Conservation (phyloP, 2,888 invertebrate species). For the Trisateles emortualis region DNA sequence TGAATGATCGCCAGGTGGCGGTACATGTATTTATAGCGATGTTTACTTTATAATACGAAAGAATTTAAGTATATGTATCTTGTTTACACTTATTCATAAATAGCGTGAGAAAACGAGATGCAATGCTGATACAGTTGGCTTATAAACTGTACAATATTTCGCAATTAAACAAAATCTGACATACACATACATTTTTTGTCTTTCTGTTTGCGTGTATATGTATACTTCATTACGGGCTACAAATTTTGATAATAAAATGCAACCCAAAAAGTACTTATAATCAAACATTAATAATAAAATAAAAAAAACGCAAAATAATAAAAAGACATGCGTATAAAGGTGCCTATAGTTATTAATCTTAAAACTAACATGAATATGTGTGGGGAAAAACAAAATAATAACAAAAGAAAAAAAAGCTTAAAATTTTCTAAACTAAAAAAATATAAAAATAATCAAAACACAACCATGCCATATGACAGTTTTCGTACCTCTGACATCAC, state of each 20-base stretch:
- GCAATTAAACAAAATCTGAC: too few relatives aligned
- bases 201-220: neutral
- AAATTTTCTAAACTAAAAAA: conserved; percentile 20
- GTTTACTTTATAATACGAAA: too few relatives aligned
- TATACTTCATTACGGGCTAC: neutral
- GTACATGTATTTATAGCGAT: too few relatives aligned
- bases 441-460: conserved; percentile 50
- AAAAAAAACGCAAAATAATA: conserved; percentile 1
- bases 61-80: too few relatives aligned
- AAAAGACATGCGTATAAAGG: neutral
- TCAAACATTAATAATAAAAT: conserved; percentile 6
- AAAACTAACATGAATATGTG: conserved; percentile 76
- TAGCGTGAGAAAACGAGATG: too few relatives aligned
- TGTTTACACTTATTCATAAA: too few relatives aligned
- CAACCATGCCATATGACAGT: conserved; percentile 67
- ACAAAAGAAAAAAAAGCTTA: conserved; percentile 35
- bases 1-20: too few relatives aligned
- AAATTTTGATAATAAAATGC: neutral
- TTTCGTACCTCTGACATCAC: conserved; percentile 60
- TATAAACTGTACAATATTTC: too few relatives aligned
- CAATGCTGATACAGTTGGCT: too few relatives aligned
- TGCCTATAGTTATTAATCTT: conserved; percentile 8
- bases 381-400: conserved; percentile 59
- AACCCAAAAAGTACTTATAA: neutral
- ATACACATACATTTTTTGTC: too few relatives aligned